Evolutionary conservation across 2,113 vertebrate genomes (phyloP), one percentile per base, ranked within the genome.

Genomic region (Vidua macroura): DNA sequence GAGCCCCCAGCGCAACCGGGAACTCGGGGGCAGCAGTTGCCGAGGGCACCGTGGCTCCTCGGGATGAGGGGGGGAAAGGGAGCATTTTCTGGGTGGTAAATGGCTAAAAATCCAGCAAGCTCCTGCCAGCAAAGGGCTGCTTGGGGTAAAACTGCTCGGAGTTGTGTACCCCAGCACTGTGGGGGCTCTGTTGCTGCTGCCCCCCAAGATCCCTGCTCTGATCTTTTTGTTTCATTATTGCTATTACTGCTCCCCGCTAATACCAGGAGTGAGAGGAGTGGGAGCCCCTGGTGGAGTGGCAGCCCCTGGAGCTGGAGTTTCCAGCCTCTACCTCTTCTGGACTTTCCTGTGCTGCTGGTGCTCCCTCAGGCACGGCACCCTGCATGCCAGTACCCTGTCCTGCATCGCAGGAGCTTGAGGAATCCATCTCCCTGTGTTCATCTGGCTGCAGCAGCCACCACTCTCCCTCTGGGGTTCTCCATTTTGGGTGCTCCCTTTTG

Each of bases 331-430:
- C 82, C 74, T 15, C 31, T 80, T 81, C 24, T 46, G 69, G 83
- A 78, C 80, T 86, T 95, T 93, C 56, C 83, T 77, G 83, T 7
- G 59, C 53, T 81, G 68, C 70, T 8, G 3, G 49, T 17, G 6
- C 35, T 69, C 13, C 67, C 18, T 35, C 5, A 1, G 56, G 33
- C 67, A 63, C 27, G 0, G 35, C 63, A 64, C 49, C 68, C 44
- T 52, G 27, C 53, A 33, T 0, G 0, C 31, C 1, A 0, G 10
- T 39, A 18, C 48, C 7, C 2, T 0, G 0, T 72, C 24, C 69
- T 2, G 1, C 6, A 1, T 20, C 2, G 4, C 15, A 12, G 43
- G 21, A 14, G 35, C 27, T 62, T 2, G 2, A 53, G 58, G 39
- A 19, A 15, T 59, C 39, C 5, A 6, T 6, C 21, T 66, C 30